Percentiles rank a stretch among this genome's conserved stretches.
These are phyloP conservation scores for Microdon myrmicae DNA, from an alignment of 2,888 invertebrate species.

Conservation along the genomic window DNA sequence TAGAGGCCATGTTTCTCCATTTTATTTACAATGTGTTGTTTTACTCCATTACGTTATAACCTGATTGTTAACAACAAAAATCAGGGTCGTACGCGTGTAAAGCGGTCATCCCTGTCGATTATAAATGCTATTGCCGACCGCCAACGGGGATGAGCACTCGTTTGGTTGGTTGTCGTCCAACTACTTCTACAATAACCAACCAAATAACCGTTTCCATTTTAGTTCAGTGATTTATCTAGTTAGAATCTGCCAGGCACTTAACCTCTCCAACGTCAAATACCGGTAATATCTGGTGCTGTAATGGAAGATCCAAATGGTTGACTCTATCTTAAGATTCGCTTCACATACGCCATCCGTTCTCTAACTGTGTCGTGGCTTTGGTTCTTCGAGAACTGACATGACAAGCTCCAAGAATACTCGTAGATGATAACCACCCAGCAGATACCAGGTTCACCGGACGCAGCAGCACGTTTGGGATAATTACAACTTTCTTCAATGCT, in stretches of 20 bases:
- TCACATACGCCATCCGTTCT: too few species aligned
- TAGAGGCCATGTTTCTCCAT: too few species aligned
- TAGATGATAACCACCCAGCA: constrained; percentile 31
- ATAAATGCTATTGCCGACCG: constrained; percentile 10
- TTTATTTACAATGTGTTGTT: too few species aligned
- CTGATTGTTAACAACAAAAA: constrained; percentile 17
- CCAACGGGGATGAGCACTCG: constrained; percentile 17
- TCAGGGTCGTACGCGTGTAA: constrained; percentile 14
- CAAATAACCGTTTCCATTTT: constrained; percentile 26
- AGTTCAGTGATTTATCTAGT: constrained; percentile 25
- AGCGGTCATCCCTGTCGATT: constrained; percentile 4
- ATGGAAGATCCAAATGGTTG: constrained; percentile 11
- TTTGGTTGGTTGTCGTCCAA: constrained; percentile 4
- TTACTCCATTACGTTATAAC: constrained; percentile 1
- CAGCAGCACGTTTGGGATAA: constrained; percentile 12
- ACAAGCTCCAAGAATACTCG: constrained; percentile 7
- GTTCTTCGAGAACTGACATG: too few species aligned
- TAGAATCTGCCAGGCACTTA: constrained; percentile 6
- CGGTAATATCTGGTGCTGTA: background rate
- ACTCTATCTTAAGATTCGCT: background rate
- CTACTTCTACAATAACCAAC: background rate
- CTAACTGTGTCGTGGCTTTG: too few species aligned
- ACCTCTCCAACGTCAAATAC: constrained; percentile 14
- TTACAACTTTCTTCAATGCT: constrained; percentile 50
- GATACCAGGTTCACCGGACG: constrained; percentile 8